Conservation (phyloP, 2,113 vertebrate genomes). For the Leptocoma aspasia region DNA sequence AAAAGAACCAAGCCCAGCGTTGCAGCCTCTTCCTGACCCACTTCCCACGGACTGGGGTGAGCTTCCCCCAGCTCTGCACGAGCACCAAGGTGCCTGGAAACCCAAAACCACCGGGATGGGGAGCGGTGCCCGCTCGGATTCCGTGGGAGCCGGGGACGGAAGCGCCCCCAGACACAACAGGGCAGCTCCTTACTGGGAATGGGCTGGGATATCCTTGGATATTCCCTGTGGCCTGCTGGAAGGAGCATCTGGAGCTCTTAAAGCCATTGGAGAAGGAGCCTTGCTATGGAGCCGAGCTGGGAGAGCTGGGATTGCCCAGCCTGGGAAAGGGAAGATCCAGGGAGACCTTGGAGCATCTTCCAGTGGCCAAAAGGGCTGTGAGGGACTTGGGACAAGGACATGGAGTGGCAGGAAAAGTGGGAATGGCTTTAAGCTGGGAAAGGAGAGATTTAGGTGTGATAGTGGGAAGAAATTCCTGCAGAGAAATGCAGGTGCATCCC, state of each 20-base stretch:
- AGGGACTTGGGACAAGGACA: fast-evolving
- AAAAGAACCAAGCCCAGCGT: neutral
- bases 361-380: neutral
- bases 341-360: neutral
- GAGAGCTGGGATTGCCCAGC: neutral
- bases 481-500: neutral
- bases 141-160: fast-evolving
- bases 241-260: fast-evolving
- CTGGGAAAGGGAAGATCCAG: neutral
- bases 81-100: fast-evolving
- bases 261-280: neutral
- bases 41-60: fast-evolving
- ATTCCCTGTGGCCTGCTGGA: neutral
- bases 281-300: neutral
- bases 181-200: fast-evolving
- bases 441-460: neutral
- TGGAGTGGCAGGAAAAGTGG: fast-evolving
- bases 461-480: neutral
- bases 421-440: neutral
- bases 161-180: neutral
- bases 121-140: fast-evolving
- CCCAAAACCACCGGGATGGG: neutral
- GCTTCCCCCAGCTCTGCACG: fast-evolving
- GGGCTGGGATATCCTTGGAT: neutral
- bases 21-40: neutral